Conservation (phyloP, 2,113 vertebrate species). For the Callocephalon fimbriatum region DNA sequence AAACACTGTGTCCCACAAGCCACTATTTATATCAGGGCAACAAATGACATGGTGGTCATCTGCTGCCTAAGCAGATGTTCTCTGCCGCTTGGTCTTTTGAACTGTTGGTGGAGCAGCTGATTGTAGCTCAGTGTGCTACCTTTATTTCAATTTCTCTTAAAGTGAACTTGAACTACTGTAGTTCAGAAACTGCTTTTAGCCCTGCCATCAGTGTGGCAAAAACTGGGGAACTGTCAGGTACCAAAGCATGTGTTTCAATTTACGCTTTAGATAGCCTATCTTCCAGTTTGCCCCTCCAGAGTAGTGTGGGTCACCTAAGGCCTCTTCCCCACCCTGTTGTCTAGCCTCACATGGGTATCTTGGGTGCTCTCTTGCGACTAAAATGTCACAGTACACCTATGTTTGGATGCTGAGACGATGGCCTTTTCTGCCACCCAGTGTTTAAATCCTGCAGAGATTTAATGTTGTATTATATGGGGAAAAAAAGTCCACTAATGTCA, state of each 20-base stretch:
- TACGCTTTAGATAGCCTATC: not conserved
- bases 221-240: not conserved
- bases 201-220: not conserved
- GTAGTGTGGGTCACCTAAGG: not conserved
- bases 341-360: not conserved
- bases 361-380: accelerated
- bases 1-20: not conserved
- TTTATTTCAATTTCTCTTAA: not conserved
- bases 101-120: not conserved
- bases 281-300: not conserved
- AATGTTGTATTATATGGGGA: not conserved
- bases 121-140: not conserved
- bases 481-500: not conserved
- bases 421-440: not conserved
- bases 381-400: not conserved
- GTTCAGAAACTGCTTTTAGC: not conserved
- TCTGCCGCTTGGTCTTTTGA: not conserved
- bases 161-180: not conserved
- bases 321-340: not conserved
- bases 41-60: not conserved
- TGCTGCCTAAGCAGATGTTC: constrained; percentile 18
- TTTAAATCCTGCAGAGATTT: not conserved
- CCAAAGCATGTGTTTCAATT: not conserved
- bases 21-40: not conserved
- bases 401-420: not conserved